These are phyloP conservation scores for Parazoanthus darwini DNA, from an alignment of 92 coral and sea anemone genomes.

Conservation along the genomic window DNA sequence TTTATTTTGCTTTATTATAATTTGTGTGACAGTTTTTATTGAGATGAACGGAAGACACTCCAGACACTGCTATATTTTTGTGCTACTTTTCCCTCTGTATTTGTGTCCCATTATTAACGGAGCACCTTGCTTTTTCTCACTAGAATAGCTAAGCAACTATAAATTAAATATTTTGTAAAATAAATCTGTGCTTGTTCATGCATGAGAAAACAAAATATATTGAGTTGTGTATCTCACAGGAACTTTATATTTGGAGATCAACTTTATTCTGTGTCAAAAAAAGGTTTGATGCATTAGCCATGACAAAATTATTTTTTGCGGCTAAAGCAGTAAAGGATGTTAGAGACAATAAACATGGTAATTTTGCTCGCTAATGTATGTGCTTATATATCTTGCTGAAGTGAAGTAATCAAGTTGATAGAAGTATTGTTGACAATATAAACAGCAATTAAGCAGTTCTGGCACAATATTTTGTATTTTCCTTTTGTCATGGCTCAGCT, in stretches of 20 bases:
- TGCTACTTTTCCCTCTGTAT: no score
- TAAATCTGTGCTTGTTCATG: background rate
- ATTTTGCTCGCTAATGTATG: background rate
- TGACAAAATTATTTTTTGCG: background rate
- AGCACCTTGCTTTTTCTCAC: no score
- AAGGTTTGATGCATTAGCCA: no score
- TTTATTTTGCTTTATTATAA: background rate
- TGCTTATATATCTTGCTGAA: background rate
- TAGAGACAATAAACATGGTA: no score
- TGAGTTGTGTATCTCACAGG: background rate
- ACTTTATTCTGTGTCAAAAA: background rate
- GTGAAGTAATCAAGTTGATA: background rate
- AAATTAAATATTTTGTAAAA: no score
- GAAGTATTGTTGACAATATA: slow-evolving; percentile 10
- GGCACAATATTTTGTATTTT: background rate
- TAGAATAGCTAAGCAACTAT: background rate
- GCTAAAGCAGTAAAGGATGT: no score
- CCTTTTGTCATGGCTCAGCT: background rate
- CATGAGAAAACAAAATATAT: no score
- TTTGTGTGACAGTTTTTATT: no score
- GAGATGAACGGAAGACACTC: no score
- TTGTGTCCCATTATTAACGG: no score
- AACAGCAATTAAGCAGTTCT: background rate
- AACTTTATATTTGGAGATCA: background rate
- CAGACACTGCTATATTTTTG: no score